phyloP scores from a whole-genome alignment of 2,888 invertebrate genomes.

The Spodoptera picta region DNA sequence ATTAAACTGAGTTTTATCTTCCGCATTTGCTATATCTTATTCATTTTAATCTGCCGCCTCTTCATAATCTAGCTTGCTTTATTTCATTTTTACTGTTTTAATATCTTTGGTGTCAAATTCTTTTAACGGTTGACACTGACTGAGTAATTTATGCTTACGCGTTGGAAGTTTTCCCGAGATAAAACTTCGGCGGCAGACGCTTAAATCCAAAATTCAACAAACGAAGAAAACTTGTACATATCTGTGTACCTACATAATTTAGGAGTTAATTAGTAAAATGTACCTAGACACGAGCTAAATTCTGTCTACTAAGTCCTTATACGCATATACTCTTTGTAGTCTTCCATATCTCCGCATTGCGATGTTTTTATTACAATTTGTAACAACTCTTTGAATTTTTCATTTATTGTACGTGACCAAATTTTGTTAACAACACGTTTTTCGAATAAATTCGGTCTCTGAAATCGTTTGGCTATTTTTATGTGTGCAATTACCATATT shows the following conservation, averaged over 20 bases:
- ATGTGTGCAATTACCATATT: constrained; percentile 35
- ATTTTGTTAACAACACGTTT: constrained; percentile 39
- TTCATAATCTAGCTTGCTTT: constrained; percentile 1
- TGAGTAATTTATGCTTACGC: constrained; percentile 12
- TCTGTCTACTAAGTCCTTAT: constrained; percentile 18
- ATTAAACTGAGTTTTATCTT: constrained; percentile 34
- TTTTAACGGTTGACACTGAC: constrained; percentile 9
- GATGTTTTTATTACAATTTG: constrained; percentile 58
- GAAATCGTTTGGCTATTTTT: constrained; percentile 44
- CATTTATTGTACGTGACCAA: constrained; percentile 46
- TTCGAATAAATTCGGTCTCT: constrained; percentile 50
- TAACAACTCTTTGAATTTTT: constrained; percentile 50
- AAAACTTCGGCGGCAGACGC: constrained; percentile 14
- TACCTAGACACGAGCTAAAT: constrained; percentile 9
- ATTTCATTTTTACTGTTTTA: not conserved
- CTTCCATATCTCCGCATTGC: constrained; percentile 73
- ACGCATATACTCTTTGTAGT: constrained; percentile 42
- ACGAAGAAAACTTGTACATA: constrained; percentile 16
- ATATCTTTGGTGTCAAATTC: constrained; percentile 14
- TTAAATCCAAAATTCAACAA: constrained; percentile 28
- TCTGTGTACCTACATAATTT: constrained; percentile 21
- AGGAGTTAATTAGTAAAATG: constrained; percentile 40
- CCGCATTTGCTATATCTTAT: constrained; percentile 5
- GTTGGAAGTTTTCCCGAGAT: constrained; percentile 18
- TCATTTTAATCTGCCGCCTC: constrained; percentile 3